phyloP scores from a whole-genome alignment of 2,888 invertebrate species.

The Sinopyrophorus schimmeli region DNA sequence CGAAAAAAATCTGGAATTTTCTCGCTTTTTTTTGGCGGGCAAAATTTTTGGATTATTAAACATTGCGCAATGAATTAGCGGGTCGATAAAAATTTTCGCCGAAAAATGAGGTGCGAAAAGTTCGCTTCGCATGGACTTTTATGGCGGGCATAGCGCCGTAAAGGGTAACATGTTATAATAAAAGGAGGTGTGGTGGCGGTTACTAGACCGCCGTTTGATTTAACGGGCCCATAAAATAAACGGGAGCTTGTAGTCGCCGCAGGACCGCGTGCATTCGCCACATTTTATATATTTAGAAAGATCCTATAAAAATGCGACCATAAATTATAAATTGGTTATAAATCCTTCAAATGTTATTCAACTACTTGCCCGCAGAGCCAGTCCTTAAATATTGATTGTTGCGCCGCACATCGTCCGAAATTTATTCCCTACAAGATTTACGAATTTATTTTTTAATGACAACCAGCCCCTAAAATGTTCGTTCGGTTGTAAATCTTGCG shows the following conservation, averaged over 20 bases:
- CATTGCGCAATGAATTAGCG: neutral
- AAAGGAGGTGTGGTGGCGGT: slow-evolving; percentile 30
- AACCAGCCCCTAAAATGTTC: too few relatives aligned
- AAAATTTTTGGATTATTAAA: neutral
- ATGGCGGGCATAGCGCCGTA: slow-evolving; percentile 29
- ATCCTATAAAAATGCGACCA: slow-evolving; percentile 21
- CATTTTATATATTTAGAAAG: slow-evolving; percentile 31
- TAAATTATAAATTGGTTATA: slow-evolving; percentile 23
- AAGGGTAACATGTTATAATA: slow-evolving; percentile 33
- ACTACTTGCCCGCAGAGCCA: too few relatives aligned
- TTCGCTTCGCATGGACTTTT: slow-evolving; percentile 33
- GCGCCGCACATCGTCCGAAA: too few relatives aligned
- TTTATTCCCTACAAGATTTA: too few relatives aligned
- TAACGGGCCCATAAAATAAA: slow-evolving; percentile 33
- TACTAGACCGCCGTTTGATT: slow-evolving; percentile 34
- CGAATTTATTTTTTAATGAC: too few relatives aligned
- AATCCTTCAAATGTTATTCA: slow-evolving; percentile 22
- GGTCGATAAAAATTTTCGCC: slow-evolving; percentile 28
- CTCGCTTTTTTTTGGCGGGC: too few relatives aligned
- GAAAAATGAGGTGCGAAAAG: slow-evolving; percentile 34
- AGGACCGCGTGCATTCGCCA: slow-evolving; percentile 31
- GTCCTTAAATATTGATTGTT: too few relatives aligned
- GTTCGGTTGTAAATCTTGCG: too few relatives aligned
- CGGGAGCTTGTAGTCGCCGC: slow-evolving; percentile 34
- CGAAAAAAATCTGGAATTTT: too few relatives aligned